Base-by-base conservation (phyloP, 2,888 invertebrate species). In the Mesodorylaimus sp. region DNA sequence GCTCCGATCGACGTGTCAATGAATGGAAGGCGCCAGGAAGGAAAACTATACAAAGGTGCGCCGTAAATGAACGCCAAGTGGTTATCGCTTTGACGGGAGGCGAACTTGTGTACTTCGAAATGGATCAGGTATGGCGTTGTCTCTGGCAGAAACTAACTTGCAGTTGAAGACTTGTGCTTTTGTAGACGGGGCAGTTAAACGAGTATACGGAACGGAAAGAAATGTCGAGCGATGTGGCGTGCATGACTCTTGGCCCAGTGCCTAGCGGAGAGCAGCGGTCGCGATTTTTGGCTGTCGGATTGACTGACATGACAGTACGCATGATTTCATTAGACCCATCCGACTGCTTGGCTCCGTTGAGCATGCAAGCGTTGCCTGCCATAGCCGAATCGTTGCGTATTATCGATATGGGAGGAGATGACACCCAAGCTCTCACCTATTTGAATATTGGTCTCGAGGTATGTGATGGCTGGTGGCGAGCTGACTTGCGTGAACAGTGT, bases 11-110 rank as follows among this genome's bases (percentile, higher is more conserved):
- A 67, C 79, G 95, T 68, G 91, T 97, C 2, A 95, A 95, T 62
- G 95, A 97, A 69, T 99, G 97, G 97, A 89, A 93, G 67, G 87
- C 89, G 0, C 93, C 93, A 0, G 91, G 89, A 24, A 93, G 93
- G 68, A 88, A 91, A 61, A 83, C 83, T 0, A 97, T 99, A 52
- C 83, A 88, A 0, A 87, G 87, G 68, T 97, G 95, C 70, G 95
- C 97, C 0, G 88, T 99, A 21, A 99, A 97, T 72, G 87, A 91
- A 67, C 76, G 93, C 53, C 97, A 97, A 73, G 93, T 97, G 28
- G 93, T 95, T 1, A 95, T 97, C 56, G 93, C 97, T 1, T 73
- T 99, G 43, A 86, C 88, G 36, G 95, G 93, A 2, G 88, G 93
- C 37, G 97, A 97, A 73, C 74, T 99, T 53, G 91, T 97, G 41